Evolutionary conservation across 2,113 vertebrate species (phyloP), one percentile per base, ranked within the genome.

Genomic region (Malurus elegans): DNA sequence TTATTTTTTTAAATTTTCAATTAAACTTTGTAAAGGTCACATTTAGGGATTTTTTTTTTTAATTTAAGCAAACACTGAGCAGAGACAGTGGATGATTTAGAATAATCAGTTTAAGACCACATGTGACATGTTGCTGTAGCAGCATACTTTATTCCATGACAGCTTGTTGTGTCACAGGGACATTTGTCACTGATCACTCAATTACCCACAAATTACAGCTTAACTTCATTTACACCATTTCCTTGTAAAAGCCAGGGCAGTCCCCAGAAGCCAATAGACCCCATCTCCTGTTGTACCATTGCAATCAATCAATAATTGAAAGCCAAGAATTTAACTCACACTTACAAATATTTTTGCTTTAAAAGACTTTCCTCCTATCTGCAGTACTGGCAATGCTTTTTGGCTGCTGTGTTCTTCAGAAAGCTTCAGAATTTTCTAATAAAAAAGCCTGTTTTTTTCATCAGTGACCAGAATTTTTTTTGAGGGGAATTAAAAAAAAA

Each of bases 181-280:
- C 90, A 90, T 96, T 95, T 93, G 90, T 92, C 82, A 93, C 67
- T 69, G 93, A 94, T 92, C 95, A 92, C 93, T 94, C 96, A 92
- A 95, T 93, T 97, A 96, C 66, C 88, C 85, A 88, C 82, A 83
- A 74, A 95, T 93, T 92, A 78, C 85, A 71, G 48, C 38, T 94
- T 86, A 90, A 76, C 56, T 96, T 84, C 82, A 95, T 90, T 96
- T 86, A 84, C 76, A 93, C 56, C 31, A 71, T 64, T 90, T 90
- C 87, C 58, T 80, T 50, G 50, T 92, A 72, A 93, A 87, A 90
- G 61, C 48, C 62, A 51, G 50, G 67, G 23, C 62, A 93, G 32
- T 16, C 24, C 73, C 29, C 87, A 6, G 28, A 76, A 93, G 47
- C 28, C 78, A 57, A 38, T 3, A 65, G 61, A 17, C 34, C 28